phyloP scores from a whole-genome alignment of 2,888 invertebrate species.

The Ormyrus nitidulus region DNA sequence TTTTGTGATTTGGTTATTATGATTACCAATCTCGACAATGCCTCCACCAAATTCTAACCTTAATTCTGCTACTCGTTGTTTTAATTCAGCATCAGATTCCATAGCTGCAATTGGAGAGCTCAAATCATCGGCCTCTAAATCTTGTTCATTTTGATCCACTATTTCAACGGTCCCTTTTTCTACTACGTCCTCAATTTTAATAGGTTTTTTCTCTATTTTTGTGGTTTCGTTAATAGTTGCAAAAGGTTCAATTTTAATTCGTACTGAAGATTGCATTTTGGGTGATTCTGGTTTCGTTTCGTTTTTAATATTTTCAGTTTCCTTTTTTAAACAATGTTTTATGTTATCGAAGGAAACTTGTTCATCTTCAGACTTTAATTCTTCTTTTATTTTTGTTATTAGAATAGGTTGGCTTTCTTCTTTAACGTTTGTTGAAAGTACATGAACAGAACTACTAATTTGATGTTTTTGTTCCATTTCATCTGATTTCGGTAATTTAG shows the following conservation, averaged over 20 bases:
- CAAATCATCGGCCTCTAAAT: slow-evolving; percentile 74
- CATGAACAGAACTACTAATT: slow-evolving; percentile 3
- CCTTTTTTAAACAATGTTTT: slow-evolving; percentile 32
- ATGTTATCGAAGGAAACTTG: slow-evolving; percentile 10
- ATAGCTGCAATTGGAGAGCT: slow-evolving; percentile 72
- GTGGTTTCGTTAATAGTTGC: not conserved
- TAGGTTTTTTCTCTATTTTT: slow-evolving; percentile 34
- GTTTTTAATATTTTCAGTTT: not conserved
- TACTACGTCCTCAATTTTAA: slow-evolving; percentile 58
- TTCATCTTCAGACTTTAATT: slow-evolving; percentile 51
- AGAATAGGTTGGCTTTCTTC: slow-evolving; percentile 11
- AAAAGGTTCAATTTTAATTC: slow-evolving; percentile 57
- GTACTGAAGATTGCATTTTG: slow-evolving; percentile 63
- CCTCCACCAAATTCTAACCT: slow-evolving; percentile 74
- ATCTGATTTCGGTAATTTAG: slow-evolving; percentile 55
- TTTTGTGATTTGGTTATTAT: slow-evolving; percentile 62
- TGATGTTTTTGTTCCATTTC: slow-evolving; percentile 41
- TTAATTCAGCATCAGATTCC: slow-evolving; percentile 75
- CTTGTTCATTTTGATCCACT: slow-evolving; percentile 68
- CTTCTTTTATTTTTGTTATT: slow-evolving; percentile 54
- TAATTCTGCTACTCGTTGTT: slow-evolving; percentile 76
- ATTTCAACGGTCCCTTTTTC: slow-evolving; percentile 74
- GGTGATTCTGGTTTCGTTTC: slow-evolving; percentile 40
- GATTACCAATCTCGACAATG: slow-evolving; percentile 62
- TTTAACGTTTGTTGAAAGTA: not conserved